phyloP scores from a whole-genome alignment of 37 sponge, comb jelly and placozoan genomes.

The Oopsacas minuta region DNA sequence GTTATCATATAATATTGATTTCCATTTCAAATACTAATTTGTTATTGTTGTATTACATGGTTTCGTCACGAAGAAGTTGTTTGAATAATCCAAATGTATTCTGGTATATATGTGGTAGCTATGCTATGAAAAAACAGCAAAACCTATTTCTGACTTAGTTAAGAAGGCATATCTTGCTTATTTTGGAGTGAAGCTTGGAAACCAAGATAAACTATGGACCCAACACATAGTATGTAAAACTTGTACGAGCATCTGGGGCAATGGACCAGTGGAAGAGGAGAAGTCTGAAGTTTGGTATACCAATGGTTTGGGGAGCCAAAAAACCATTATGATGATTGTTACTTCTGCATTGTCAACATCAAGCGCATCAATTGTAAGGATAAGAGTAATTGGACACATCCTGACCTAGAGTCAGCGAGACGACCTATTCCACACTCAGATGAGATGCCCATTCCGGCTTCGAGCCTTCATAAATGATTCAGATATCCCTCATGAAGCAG shows the following conservation, averaged over 20 bases:
- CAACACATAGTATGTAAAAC: not conserved
- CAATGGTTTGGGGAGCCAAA: not conserved
- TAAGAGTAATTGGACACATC: not conserved
- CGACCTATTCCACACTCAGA: not conserved
- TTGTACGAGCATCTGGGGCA: too few relatives aligned
- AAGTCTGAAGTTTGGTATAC: not conserved
- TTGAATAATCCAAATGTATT: not conserved
- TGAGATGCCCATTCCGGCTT: not conserved
- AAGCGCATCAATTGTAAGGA: not conserved
- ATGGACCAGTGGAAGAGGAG: too few relatives aligned
- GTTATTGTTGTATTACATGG: too few relatives aligned
- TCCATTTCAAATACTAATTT: too few relatives aligned
- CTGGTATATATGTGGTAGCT: not conserved
- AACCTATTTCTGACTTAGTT: not conserved
- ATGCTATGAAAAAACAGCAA: not conserved
- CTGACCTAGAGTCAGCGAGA: not conserved
- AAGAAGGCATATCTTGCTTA: not conserved
- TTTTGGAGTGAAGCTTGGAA: not conserved
- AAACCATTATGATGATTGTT: not conserved
- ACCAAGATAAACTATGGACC: not conserved
- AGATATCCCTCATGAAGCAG: too few relatives aligned
- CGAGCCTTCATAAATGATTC: too few relatives aligned
- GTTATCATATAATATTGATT: too few relatives aligned
- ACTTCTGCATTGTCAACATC: not conserved
- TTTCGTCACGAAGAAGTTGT: not conserved